phyloP scores from a whole-genome alignment of 2,113 vertebrate genomes.

The Chloebia gouldiae region DNA sequence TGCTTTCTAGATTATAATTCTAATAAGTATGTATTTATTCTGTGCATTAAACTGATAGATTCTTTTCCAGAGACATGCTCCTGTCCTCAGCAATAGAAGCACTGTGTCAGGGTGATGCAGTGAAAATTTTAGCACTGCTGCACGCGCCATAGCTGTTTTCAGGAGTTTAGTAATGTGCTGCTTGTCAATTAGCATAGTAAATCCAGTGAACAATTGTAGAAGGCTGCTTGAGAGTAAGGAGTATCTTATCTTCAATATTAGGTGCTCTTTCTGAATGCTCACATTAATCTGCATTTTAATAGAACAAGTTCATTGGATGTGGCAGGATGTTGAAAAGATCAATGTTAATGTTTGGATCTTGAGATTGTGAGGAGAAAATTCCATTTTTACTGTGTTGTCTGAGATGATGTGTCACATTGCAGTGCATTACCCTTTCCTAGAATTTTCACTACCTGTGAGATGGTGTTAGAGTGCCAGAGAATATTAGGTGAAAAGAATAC shows the following conservation, averaged over 20 bases:
- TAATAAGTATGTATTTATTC: background rate
- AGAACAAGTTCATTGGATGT: background rate
- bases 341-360: background rate
- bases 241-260: slow-evolving; percentile 1
- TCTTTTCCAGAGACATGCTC: background rate
- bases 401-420: background rate
- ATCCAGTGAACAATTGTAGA: background rate
- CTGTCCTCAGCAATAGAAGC: background rate
- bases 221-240: background rate
- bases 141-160: background rate
- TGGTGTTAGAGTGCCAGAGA: background rate
- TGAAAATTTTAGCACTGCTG: background rate
- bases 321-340: background rate
- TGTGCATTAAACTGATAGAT: background rate
- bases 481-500: background rate
- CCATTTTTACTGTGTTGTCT: background rate
- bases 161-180: background rate
- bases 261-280: background rate
- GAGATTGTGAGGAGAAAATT: background rate
- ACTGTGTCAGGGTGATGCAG: background rate
- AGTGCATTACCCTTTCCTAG: background rate
- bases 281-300: background rate
- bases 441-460: background rate
- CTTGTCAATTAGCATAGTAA: background rate
- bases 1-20: background rate